phyloP scores from a whole-genome alignment of 2,113 vertebrate species.

The Saiga tatarica region DNA sequence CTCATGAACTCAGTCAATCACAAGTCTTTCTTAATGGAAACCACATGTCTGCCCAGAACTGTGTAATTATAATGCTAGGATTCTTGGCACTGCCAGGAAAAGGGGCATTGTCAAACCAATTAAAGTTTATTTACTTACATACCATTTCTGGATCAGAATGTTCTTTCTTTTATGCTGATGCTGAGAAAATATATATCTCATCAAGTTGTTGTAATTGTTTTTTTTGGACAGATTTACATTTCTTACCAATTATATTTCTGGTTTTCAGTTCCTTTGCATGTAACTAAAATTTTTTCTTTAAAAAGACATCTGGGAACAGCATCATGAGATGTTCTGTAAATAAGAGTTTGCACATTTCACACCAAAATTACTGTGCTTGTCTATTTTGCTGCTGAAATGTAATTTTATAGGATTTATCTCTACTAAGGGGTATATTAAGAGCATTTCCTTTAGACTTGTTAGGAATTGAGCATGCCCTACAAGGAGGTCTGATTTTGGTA shows the following conservation, averaged over 20 bases:
- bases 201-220: constrained; percentile 80
- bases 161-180: constrained; percentile 87
- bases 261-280: constrained; percentile 79
- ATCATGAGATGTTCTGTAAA: constrained; percentile 75
- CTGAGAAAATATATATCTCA: constrained; percentile 84
- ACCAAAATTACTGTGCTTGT: constrained; percentile 68
- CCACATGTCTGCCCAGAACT: constrained; percentile 90
- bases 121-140: constrained; percentile 91
- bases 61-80: constrained; percentile 89
- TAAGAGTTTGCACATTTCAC: constrained; percentile 67
- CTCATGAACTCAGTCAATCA: constrained; percentile 88
- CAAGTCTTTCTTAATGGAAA: constrained; percentile 89
- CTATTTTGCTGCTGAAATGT: constrained; percentile 61
- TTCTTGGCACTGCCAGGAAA: constrained; percentile 88
- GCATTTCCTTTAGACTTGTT: constrained; percentile 26
- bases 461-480: constrained; percentile 8
- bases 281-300: constrained; percentile 83
- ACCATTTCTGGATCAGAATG: constrained; percentile 86
- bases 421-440: constrained; percentile 52
- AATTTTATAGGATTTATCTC: constrained; percentile 66
- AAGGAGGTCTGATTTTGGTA: constrained; percentile 11
- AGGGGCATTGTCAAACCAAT: constrained; percentile 89
- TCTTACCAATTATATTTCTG: constrained; percentile 79
- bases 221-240: constrained; percentile 77
- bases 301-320: constrained; percentile 82